A percentile compares a stretch with the other conserved stretches of the same genome.
Evolutionary conservation across 2,113 vertebrate species (phyloP).

Genomic region (Anoplopoma fimbria): DNA sequence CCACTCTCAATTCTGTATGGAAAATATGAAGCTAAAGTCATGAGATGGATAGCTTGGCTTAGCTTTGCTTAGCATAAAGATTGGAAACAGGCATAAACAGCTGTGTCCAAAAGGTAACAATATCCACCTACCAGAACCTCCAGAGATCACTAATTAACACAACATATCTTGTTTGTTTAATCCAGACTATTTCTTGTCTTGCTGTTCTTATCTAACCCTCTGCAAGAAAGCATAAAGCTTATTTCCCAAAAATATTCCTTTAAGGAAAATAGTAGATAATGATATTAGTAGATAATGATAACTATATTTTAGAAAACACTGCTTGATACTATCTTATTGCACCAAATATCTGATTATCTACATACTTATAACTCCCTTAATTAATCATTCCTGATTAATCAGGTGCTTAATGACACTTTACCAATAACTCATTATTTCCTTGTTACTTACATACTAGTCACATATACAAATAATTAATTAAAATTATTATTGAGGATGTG

Average conservation of each 20-base stretch:
- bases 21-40: slow-evolving; percentile 1
- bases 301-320: neutral
- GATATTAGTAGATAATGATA: neutral
- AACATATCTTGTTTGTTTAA: neutral
- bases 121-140: neutral
- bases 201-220: too few relatives aligned
- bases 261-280: neutral
- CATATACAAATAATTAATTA: neutral
- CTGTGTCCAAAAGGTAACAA: neutral
- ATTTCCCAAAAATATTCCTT: neutral
- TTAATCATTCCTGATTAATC: slow-evolving; percentile 12
- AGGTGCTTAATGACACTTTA: slow-evolving; percentile 17
- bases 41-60: neutral
- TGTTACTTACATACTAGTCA: slow-evolving; percentile 3
- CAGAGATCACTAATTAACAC: neutral
- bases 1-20: neutral
- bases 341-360: neutral
- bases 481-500: slow-evolving; percentile 23
- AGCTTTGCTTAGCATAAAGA: neutral
- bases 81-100: neutral
- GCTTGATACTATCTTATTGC: neutral
- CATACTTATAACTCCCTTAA: neutral
- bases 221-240: neutral
- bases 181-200: neutral
- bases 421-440: slow-evolving; percentile 3